These are phyloP conservation scores for Acanthornis magna DNA, from an alignment of 2,797 vertebrate genomes.

Conservation along the genomic window DNA sequence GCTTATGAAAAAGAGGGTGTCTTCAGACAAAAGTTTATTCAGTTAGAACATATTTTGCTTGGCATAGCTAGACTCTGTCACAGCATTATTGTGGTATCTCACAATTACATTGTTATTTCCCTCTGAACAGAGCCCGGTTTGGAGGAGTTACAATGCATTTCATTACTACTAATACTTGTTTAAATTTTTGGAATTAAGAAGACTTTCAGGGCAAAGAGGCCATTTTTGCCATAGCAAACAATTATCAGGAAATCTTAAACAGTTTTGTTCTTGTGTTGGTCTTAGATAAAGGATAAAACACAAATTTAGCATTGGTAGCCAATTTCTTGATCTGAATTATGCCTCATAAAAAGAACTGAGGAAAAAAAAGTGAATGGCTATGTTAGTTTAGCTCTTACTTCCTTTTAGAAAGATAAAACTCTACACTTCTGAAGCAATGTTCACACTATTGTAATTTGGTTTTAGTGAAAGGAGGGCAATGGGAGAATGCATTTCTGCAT, in stretches of 20 bases:
- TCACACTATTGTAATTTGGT: background rate
- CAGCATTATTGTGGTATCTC: background rate
- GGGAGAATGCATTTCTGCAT: background rate
- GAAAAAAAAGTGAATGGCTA: background rate
- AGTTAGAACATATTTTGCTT: background rate
- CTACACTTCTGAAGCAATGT: background rate
- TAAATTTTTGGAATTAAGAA: background rate
- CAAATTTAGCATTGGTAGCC: background rate
- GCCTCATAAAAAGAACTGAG: background rate
- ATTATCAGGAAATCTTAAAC: background rate
- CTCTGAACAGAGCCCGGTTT: background rate
- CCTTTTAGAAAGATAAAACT: background rate
- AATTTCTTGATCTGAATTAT: background rate
- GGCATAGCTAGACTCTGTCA: background rate
- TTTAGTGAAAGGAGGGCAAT: background rate
- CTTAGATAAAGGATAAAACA: background rate
- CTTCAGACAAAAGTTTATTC: background rate
- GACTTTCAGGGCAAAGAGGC: background rate
- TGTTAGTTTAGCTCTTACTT: background rate
- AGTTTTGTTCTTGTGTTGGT: background rate
- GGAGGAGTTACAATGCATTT: background rate
- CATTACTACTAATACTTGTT: background rate
- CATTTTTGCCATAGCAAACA: background rate
- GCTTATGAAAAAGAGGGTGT: background rate
- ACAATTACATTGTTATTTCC: background rate